Evolutionary conservation across 2,113 vertebrate genomes (phyloP).

Genomic region (Malurus elegans): DNA sequence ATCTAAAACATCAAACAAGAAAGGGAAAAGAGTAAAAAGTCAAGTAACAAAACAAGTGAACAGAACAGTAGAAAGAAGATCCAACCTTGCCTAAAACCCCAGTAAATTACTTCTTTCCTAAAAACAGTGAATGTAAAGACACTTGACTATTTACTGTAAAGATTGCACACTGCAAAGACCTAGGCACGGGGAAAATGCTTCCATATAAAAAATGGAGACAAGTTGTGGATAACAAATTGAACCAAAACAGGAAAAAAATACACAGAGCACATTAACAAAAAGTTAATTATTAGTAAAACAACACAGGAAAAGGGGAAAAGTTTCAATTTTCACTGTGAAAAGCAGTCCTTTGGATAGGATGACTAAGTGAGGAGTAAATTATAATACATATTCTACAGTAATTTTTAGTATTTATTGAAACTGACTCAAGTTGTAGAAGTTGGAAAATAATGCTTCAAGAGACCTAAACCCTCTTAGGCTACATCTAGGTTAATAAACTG

Average conservation of each 20-base stretch:
- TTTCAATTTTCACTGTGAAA: background rate
- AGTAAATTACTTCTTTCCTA: background rate
- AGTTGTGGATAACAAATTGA: background rate
- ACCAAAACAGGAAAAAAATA: background rate
- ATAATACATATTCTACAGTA: background rate
- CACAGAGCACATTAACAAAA: background rate
- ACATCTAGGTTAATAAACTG: background rate
- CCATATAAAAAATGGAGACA: background rate
- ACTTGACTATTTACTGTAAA: background rate
- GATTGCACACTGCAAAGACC: background rate
- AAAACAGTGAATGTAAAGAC: background rate
- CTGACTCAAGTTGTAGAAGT: background rate
- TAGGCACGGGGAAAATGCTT: background rate
- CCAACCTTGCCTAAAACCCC: background rate
- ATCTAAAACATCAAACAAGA: background rate
- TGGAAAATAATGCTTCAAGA: background rate
- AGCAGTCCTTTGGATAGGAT: background rate
- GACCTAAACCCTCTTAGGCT: background rate
- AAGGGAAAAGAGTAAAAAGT: background rate
- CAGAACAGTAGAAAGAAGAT: background rate
- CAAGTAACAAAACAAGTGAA: background rate
- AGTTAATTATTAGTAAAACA: background rate
- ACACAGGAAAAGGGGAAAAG: background rate
- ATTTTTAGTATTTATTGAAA: background rate
- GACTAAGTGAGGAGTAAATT: background rate